Evolutionary conservation across 1,140 invertebrate species (phyloP).

Genomic region (Carcinoscorpius rotundicauda): DNA sequence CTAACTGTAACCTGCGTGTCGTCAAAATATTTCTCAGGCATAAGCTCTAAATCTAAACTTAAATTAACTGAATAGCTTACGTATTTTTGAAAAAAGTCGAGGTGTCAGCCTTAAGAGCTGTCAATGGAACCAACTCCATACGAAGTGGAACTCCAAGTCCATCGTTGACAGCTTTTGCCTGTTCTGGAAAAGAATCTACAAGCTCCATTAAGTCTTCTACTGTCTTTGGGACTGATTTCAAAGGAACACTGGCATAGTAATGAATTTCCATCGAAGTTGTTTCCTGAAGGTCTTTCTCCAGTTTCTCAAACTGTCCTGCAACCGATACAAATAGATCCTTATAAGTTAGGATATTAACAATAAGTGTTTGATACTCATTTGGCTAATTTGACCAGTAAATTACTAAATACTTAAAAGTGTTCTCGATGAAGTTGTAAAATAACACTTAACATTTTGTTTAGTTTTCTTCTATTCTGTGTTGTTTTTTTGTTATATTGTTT

Average conservation of each 20-base stretch:
- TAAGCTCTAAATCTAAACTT: too few relatives aligned
- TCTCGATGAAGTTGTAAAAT: too few relatives aligned
- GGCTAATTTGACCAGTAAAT: too few relatives aligned
- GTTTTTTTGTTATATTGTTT: too few relatives aligned
- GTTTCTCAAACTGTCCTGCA: conserved; percentile 14
- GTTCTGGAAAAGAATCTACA: conserved; percentile 14
- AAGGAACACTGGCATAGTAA: conserved; percentile 17
- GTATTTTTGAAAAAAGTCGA: conserved; percentile 8
- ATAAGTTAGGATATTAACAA: too few relatives aligned
- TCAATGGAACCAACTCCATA: conserved; percentile 18
- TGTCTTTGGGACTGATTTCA: conserved; percentile 16
- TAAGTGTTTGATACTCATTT: too few relatives aligned
- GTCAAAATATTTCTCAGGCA: too few relatives aligned
- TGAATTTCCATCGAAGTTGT: conserved; percentile 12
- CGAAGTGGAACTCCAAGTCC: conserved; percentile 14
- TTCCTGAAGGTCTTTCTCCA: conserved; percentile 14
- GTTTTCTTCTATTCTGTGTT: too few relatives aligned
- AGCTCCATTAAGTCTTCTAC: conserved; percentile 16
- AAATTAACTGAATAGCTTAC: conserved; percentile 1
- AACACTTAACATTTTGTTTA: too few relatives aligned
- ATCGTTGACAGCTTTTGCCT: conserved; percentile 15
- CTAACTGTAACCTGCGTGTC: too few relatives aligned
- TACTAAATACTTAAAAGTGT: too few relatives aligned
- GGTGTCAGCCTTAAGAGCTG: conserved; percentile 8
- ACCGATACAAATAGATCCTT: background rate